Evolutionary conservation across 2,113 vertebrate species (phyloP).

Genomic region (Crotophaga sulcirostris): DNA sequence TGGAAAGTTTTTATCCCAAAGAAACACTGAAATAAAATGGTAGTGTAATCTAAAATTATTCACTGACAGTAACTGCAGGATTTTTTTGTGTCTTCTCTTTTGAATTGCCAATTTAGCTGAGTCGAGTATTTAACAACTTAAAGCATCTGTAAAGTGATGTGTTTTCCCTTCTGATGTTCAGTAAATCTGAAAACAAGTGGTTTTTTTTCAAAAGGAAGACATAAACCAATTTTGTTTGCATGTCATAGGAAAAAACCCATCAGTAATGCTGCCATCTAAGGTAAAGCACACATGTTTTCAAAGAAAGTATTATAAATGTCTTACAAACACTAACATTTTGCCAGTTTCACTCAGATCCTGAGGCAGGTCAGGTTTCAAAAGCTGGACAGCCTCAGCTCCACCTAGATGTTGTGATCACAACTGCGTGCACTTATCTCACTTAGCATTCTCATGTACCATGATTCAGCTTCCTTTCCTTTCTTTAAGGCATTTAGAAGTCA

Average conservation of each 20-base stretch:
- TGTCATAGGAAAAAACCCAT: neutral
- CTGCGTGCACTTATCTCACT: neutral
- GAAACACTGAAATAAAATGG: slow-evolving; percentile 40
- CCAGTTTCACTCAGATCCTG: neutral
- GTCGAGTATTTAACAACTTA: neutral
- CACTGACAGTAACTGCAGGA: neutral
- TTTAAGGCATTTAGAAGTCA: neutral
- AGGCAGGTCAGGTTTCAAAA: neutral
- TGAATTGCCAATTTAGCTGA: neutral
- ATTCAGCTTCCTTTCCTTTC: slow-evolving; percentile 5
- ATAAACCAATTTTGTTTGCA: neutral
- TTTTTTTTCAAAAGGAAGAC: neutral
- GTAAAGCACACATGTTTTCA: neutral
- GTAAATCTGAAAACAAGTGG: neutral
- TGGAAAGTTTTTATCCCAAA: slow-evolving; percentile 51
- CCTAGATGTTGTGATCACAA: neutral
- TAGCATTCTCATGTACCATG: neutral
- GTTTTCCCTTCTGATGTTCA: neutral
- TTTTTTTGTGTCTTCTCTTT: neutral
- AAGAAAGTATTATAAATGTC: neutral
- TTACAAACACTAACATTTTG: neutral
- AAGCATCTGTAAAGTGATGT: neutral
- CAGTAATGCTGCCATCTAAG: neutral
- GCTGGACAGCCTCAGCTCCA: neutral
- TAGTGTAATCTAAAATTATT: slow-evolving; percentile 35